phyloP scores from a whole-genome alignment of 2,888 invertebrate genomes.

The Eurytoma californica region DNA sequence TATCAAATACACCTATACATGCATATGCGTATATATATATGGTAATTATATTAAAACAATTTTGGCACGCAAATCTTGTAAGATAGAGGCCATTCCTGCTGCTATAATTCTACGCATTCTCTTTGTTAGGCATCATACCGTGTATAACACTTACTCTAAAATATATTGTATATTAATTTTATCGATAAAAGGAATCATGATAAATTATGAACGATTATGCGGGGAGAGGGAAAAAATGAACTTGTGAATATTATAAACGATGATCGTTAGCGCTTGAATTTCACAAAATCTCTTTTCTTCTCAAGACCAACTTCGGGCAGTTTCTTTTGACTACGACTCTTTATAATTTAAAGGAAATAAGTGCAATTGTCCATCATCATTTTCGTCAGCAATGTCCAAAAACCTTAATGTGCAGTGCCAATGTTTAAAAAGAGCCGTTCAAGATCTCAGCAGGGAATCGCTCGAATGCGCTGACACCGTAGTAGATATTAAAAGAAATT shows the following conservation, averaged over 20 bases:
- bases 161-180: constrained; percentile 74
- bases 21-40: constrained; percentile 54
- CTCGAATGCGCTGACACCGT: constrained; percentile 28
- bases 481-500: constrained; percentile 37
- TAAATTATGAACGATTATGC: constrained; percentile 72
- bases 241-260: constrained; percentile 63
- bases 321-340: constrained; percentile 36
- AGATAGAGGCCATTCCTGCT: constrained; percentile 74
- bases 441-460: constrained; percentile 50
- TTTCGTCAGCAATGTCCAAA: constrained; percentile 47
- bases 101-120: constrained; percentile 71
- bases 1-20: constrained; percentile 30
- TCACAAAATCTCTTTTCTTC: constrained; percentile 47
- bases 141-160: constrained; percentile 72
- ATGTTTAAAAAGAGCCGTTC: constrained; percentile 48
- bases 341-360: constrained; percentile 41
- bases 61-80: constrained; percentile 74
- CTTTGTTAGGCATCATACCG: constrained; percentile 71
- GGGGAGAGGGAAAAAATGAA: constrained; percentile 63
- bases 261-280: constrained; percentile 46
- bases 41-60: constrained; percentile 59
- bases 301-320: constrained; percentile 50
- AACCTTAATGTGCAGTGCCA: constrained; percentile 45
- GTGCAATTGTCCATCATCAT: constrained; percentile 53
- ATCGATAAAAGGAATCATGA: constrained; percentile 69